Percentiles rank a stretch among this genome's conserved stretches.
Conservation (phyloP, 2,113 vertebrate species). For the Cisticola juncidis region DNA sequence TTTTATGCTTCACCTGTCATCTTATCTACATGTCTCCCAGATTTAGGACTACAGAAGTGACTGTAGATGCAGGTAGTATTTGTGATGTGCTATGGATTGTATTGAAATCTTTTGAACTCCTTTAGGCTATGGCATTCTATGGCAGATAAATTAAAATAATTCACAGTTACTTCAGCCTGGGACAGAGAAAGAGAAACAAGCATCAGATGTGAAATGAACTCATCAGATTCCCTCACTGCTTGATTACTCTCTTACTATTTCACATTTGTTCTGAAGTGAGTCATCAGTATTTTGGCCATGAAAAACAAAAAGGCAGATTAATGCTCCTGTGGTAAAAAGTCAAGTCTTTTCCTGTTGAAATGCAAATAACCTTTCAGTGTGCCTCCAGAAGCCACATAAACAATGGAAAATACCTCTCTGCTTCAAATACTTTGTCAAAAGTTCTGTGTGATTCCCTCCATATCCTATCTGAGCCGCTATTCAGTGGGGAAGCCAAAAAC, state of each 20-base stretch:
- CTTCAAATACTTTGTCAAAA: not conserved
- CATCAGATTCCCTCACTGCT: conserved; percentile 11
- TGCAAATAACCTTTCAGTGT: not conserved
- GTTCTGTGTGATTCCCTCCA: not conserved
- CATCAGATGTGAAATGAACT: conserved; percentile 42
- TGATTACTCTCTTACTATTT: conserved; percentile 28
- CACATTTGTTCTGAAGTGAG: conserved; percentile 11
- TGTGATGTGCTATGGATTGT: conserved; percentile 58
- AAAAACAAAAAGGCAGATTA: not conserved
- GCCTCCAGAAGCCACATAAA: not conserved
- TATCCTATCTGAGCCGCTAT: not conserved
- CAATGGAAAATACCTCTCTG: not conserved
- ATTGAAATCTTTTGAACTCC: conserved; percentile 70
- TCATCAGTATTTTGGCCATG: conserved; percentile 10
- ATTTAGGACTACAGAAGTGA: conserved; percentile 59
- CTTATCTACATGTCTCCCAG: conserved; percentile 56
- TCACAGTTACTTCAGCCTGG: conserved; percentile 50
- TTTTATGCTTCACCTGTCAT: conserved; percentile 66
- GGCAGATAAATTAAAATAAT: conserved; percentile 76
- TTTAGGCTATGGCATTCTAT: conserved; percentile 68
- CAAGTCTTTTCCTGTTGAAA: not conserved
- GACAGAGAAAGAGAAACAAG: not conserved
- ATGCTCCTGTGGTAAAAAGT: not conserved
- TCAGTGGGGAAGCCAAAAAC: not conserved
- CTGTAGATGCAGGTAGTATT: conserved; percentile 45